These are phyloP conservation scores for Octomys mimax DNA, from an alignment of 2,797 vertebrate species.

Conservation along the genomic window DNA sequence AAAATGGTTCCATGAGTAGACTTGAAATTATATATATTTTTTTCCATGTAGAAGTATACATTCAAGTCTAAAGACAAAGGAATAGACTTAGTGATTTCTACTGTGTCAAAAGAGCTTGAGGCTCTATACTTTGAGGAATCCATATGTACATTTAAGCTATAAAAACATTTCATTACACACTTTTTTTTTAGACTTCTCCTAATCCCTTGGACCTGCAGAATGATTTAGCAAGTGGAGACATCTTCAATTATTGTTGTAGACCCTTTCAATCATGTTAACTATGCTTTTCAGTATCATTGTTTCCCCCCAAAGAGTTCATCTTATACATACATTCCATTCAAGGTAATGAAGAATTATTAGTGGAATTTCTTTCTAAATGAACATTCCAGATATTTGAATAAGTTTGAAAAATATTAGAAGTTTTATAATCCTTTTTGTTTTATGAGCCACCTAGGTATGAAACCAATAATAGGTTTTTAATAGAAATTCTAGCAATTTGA, in stretches of 20 bases:
- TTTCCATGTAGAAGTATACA: not conserved
- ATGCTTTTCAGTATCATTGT: conserved; percentile 58
- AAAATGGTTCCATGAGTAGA: not conserved
- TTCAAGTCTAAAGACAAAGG: conserved; percentile 35
- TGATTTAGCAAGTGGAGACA: conserved; percentile 41
- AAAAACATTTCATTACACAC: conserved; percentile 62
- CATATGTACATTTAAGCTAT: conserved; percentile 56
- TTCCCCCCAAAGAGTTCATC: conserved; percentile 55
- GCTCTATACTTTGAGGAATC: conserved; percentile 38
- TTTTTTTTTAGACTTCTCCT: conserved; percentile 51
- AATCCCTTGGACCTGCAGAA: conserved; percentile 60
- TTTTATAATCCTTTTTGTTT: conserved; percentile 69
- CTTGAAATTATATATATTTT: not conserved
- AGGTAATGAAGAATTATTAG: conserved; percentile 70
- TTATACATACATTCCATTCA: not conserved
- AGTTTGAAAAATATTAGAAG: conserved; percentile 67
- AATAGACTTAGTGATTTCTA: not conserved
- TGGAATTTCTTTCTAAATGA: conserved; percentile 71
- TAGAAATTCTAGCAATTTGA: conserved; percentile 64
- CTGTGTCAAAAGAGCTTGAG: conserved; percentile 40
- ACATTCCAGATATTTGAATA: conserved; percentile 63
- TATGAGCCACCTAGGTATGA: conserved; percentile 76
- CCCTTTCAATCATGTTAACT: conserved; percentile 49
- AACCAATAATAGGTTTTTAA: conserved; percentile 61
- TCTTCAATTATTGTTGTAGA: conserved; percentile 57